Base-by-base conservation (phyloP, 2,113 vertebrate species). In the Brachypteracias leptosomus region DNA sequence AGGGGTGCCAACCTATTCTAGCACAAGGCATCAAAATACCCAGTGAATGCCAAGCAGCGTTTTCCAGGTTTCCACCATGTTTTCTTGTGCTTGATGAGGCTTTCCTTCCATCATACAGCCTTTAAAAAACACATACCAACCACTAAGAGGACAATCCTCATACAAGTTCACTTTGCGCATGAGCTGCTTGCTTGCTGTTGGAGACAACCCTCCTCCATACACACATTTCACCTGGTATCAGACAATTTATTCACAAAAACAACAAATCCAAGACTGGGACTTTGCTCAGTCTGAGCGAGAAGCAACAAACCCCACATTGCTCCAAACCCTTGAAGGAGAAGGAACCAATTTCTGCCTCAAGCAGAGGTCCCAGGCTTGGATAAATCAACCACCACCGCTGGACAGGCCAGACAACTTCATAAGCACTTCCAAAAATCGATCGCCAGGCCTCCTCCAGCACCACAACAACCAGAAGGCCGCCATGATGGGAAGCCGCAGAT, bases 231-330 rank as follows among this genome's bases (percentile, higher is more conserved):
- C 35, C 3, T 1, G 7, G 36, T 35, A 14, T 22, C 33, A 20
- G 33, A 61, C 47, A 21, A 21, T 26, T 46, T 62, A 26, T 3
- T 76, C 58, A n/a, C 5, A 1, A 55, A 44, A 49, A 13, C 16
- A 2, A 10, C 0, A 1, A 25, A 33, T 28, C 9, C 0, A 36
- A 36, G 63, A n/a, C 10, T 3, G 9, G 5, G 21, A 33, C 11
- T 21, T 49, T 10, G 35, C 54, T 61, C 38, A 9, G 31, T 1
- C 14, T 1, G 2, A 14, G 21, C 4, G 6, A 49, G 25, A 55
- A n/a, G 29, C 76, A 77, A 2, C 38, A 21, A 26, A 28, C 44
- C 20, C 18, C 16, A 5, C 16, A 3, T 11, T 7, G 35, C 42
- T 38, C 19, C 24, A 46, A 51, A 25, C 12, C 10, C 36, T 16